Base-by-base conservation (phyloP, 2,113 vertebrate species). In the Cinclus cinclus region DNA sequence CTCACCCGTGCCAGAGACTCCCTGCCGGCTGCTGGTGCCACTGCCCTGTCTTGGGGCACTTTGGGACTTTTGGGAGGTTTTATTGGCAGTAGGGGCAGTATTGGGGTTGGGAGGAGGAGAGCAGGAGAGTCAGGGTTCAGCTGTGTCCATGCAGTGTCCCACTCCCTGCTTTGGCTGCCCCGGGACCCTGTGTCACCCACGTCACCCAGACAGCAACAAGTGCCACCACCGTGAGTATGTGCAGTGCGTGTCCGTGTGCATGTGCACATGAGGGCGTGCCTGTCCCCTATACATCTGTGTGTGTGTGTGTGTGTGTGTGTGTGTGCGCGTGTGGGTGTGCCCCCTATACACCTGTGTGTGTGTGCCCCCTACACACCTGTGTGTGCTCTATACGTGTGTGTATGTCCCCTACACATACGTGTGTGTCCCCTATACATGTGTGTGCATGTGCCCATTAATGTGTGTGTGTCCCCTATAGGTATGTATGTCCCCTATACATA, bases 41-140 rank as follows among this genome's bases (percentile, higher is more conserved):
- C 31, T 15, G 4, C 31, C 41, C 42, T 2, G 0, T 4, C 23
- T 19, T 14, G 75, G 67, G 47, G 3, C 31, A 5, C 5, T 58
- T 25, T 2, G 24, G 49, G 60, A 25, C 8, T 6, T 33, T 39
- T 6, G 2, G 71, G 53, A 41, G 68, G 7, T 28, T 78, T 60
- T 2, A 23, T 75, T 0, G 13, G 20, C 46, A 39, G 23, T 1
- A 6, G 5, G 15, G 33, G 68, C 58, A 25, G 7, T 0, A 0
- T 0, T 2, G 81, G 37, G 31, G 5, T 11, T 18, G 30, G 59
- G 18, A 39, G 41, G 18, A 46, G 39, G 4, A 27, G 6, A 41
- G 24, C 20, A 31, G 62, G 22, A 44, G 24, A 67, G 15, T 0
- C 0, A 22, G 47, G 63, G 4, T 3, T 35, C 2, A 0, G 41